Base-by-base conservation (phyloP, 1,140 invertebrate genomes). In the Caenorhabditis tropicalis region DNA sequence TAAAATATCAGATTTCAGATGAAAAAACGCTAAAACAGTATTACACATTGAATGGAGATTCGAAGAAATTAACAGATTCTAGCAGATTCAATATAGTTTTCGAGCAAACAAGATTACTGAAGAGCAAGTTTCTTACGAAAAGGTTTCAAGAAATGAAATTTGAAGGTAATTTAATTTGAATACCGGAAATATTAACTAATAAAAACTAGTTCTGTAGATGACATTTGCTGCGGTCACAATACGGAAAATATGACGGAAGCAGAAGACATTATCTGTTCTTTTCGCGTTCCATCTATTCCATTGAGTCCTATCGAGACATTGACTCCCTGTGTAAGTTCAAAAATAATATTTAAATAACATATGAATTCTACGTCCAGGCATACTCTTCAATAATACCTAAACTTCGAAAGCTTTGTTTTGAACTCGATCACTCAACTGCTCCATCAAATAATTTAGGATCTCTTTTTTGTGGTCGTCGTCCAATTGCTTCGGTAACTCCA, bases 31-130 rank as follows among this genome's bases (percentile, higher is more conserved):
- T 74, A 3, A 74, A 74, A 74, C 65, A 74, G n/a, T 74, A 74
- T 12, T 74, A 74, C 29, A 74, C 65, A 24, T 31, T 74, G 21
- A 74, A 74, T 46, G 65, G 65, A 24, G 65, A 74, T 24, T 74
- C 65, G 2, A 33, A 74, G 15, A 74, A 74, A n/a, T 15, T 74
- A 7, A 43, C 65, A n/a, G 65, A 74, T 43, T 33, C 36, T 12
- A 74, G 65, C 36, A 74, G 65, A 43, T 74, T 74, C 65, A 74
- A 74, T 74, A n/a, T 74, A 46, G 65, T 74, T 43, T 74, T 74
- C 36, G 65, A 74, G 36, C 65, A 74, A 46, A 74, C 65, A 21
- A 43, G 65, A 24, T 29, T 74, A 5, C 65, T 74, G 36, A 74
- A 74, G 27, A 74, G 65, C 15, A 74, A 74, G 43, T 74, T 74